These are phyloP conservation scores for Blennius ocellaris DNA, from an alignment of 2,113 vertebrate species.

Conservation along the genomic window DNA sequence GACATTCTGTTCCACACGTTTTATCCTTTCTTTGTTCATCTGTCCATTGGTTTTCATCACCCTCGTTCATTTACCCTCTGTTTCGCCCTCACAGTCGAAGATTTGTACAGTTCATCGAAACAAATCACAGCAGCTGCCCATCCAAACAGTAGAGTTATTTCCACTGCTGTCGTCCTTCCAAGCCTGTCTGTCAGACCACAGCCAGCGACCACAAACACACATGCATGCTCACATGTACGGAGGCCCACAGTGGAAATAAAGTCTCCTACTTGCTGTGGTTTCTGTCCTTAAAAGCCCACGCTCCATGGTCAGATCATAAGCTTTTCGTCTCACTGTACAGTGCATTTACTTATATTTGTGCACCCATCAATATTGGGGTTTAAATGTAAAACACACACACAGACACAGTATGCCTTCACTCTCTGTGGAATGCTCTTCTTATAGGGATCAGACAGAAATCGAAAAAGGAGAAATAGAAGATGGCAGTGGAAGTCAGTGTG, in stretches of 20 bases:
- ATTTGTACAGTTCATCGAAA: conserved; percentile 61
- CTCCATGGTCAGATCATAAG: conserved; percentile 21
- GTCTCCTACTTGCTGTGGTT: conserved; percentile 55
- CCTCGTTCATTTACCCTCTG: conserved; percentile 15
- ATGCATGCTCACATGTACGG: conserved; percentile 43
- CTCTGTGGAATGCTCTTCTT: neutral
- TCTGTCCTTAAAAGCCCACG: conserved; percentile 31
- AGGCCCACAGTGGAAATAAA: conserved; percentile 65
- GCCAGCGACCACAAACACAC: conserved; percentile 70
- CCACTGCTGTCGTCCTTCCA: conserved; percentile 69
- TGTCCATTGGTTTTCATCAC: conserved; percentile 48
- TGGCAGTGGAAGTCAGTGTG: conserved; percentile 19
- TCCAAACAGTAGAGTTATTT: conserved; percentile 70
- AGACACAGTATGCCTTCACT: neutral
- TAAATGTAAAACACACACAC: too few species aligned
- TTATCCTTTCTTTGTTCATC: conserved; percentile 33
- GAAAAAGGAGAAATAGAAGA: conserved; percentile 14
- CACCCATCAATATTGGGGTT: neutral
- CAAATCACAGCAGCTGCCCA: conserved; percentile 65
- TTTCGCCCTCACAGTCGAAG: conserved; percentile 10
- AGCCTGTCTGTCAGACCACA: conserved; percentile 59
- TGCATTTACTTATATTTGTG: conserved; percentile 27
- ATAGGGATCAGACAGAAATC: conserved; percentile 1
- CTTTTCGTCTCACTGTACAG: conserved; percentile 21
- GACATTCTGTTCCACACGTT: conserved; percentile 37